Evolutionary conservation across 92 coral and sea anemone species (phyloP), one percentile per base, ranked within the genome.

Genomic region (Porites divaricata): DNA sequence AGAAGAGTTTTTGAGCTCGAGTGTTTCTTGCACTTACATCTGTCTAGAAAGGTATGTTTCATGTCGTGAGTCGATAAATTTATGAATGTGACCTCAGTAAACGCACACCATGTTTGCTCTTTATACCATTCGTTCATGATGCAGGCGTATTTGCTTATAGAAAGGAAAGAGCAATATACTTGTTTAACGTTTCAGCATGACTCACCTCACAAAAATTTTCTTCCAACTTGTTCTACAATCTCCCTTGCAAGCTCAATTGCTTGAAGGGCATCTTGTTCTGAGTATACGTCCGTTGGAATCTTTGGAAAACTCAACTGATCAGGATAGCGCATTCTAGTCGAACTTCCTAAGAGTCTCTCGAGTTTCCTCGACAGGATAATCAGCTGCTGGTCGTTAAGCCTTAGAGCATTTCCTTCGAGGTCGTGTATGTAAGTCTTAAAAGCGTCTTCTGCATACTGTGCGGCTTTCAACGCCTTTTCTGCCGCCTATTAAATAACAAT

Each of bases 301-400:
- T 76, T 66, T 26, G 93, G 95, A 54, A 72, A 87, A 19, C 81
- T 6, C 64, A 87, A 23, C 49, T 72, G 82, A 80, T 92, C 95
- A 14, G 95, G 95, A 74, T 92, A 92, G 75, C 95, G 95, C 95
- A 92, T 92, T 64, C 95, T 93, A 35, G 91, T 63, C 1, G 95
- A 90, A 68, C 72, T 70, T 9, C 90, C 91, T 22, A 92, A 77
- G 6, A 58, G 76, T 7, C 13, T 3, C 62, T 92, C 91, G 10
- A 92, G 75, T 9, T 74, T 21, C 54, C 24, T 25, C 5, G 95
- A 89, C 11, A 92, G 76, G 9, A 28, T 69, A 57, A 19, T 66
- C 41, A 92, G 85, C 17, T 25, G 70, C n/a, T 57, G 2, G 83
- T 90, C 87, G 20, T 48, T 72, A 12, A 92, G 76, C 14, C 63